Percentiles rank a stretch among this genome's conserved stretches.
These are phyloP conservation scores for Marisa cornuarietis DNA, from an alignment of 1,140 invertebrate species.

Conservation along the genomic window DNA sequence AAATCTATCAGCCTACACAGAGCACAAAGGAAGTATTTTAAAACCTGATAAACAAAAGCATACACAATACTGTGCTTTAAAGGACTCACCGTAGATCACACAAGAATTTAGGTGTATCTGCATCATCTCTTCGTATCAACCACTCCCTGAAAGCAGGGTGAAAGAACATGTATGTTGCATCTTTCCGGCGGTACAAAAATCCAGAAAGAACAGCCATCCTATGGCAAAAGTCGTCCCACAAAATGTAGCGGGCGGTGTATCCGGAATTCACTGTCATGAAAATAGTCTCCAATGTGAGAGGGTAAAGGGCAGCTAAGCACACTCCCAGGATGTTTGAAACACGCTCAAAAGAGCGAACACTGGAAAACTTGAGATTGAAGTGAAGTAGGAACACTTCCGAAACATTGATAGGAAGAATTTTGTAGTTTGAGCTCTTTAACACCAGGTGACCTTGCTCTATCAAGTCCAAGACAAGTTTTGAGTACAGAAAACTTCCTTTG, in stretches of 20 bases:
- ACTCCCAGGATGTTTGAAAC: slow-evolving; percentile 80
- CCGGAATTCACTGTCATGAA: slow-evolving; percentile 92
- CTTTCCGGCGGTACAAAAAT: slow-evolving; percentile 86
- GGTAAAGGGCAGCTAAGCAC: slow-evolving; percentile 85
- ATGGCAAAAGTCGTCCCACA: slow-evolving; percentile 60
- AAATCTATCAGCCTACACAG: not conserved
- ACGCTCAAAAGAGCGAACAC: slow-evolving; percentile 88
- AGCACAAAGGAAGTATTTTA: not conserved
- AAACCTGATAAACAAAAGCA: not conserved
- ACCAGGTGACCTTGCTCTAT: slow-evolving; percentile 92
- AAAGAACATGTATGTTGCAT: slow-evolving; percentile 96
- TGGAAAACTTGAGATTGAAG: slow-evolving; percentile 92
- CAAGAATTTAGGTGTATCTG: slow-evolving; percentile 86
- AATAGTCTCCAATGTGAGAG: slow-evolving; percentile 88
- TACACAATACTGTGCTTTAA: not conserved
- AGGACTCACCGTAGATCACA: slow-evolving; percentile 73
- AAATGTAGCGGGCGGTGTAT: slow-evolving; percentile 73
- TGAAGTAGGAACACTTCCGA: slow-evolving; percentile 92
- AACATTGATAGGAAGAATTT: slow-evolving; percentile 87
- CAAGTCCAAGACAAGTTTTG: slow-evolving; percentile 91
- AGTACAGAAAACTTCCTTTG: slow-evolving; percentile 89
- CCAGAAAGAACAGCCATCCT: slow-evolving; percentile 67
- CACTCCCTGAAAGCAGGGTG: slow-evolving; percentile 97
- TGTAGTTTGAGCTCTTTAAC: slow-evolving; percentile 91
- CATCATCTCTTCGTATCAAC: slow-evolving; percentile 90